phyloP scores from a whole-genome alignment of 2,797 vertebrate species.

The Melanogrammus aeglefinus region DNA sequence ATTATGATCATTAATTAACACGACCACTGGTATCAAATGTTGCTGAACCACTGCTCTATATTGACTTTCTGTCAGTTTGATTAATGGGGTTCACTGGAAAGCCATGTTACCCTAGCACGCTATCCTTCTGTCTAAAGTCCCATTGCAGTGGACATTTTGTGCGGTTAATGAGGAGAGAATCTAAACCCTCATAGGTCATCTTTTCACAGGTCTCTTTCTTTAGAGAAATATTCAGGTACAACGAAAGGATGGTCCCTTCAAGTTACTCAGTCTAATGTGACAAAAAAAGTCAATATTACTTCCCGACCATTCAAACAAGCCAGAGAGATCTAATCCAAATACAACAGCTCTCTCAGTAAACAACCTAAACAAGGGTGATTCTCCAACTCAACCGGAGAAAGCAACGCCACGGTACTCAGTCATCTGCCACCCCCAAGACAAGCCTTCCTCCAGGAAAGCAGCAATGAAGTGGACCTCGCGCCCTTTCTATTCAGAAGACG shows the following conservation, averaged over 20 bases:
- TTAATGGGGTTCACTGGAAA: background rate
- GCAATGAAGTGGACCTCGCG: slow-evolving; percentile 44
- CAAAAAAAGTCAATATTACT: slow-evolving; percentile 75
- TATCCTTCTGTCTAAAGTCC: background rate
- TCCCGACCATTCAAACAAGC: slow-evolving; percentile 60
- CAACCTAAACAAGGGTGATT: slow-evolving; percentile 46
- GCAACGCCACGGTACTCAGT: slow-evolving; percentile 8
- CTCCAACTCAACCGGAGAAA: slow-evolving; percentile 34
- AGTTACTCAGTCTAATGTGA: slow-evolving; percentile 66
- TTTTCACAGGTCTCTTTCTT: slow-evolving; percentile 81
- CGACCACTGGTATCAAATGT: too few relatives aligned
- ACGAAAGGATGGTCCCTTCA: slow-evolving; percentile 42
- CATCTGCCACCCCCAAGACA: slow-evolving; percentile 26
- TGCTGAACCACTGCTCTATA: too few relatives aligned
- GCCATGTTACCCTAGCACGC: background rate
- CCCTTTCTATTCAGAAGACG: slow-evolving; percentile 51
- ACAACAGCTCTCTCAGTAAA: slow-evolving; percentile 47
- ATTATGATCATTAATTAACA: background rate
- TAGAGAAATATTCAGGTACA: slow-evolving; percentile 79
- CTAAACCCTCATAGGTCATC: background rate
- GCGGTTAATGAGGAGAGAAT: background rate
- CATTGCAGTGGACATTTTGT: background rate
- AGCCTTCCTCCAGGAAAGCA: background rate
- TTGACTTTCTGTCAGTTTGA: too few relatives aligned
- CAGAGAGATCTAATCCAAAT: slow-evolving; percentile 50